Evolutionary conservation across 2,113 vertebrate genomes (phyloP), one percentile per base, ranked within the genome.

Genomic region (Bucco capensis): DNA sequence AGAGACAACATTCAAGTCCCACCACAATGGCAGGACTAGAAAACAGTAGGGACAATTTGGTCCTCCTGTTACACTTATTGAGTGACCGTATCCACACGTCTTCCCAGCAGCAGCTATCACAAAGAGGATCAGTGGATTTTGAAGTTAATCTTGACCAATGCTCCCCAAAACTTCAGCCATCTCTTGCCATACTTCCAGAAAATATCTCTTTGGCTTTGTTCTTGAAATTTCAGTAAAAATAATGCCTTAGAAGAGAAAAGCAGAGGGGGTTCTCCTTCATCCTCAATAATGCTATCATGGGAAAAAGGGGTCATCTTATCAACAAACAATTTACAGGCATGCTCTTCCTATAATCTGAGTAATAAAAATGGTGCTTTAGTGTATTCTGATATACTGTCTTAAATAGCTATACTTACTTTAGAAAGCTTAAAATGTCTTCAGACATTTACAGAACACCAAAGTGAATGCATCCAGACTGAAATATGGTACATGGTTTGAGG

Each of bases 401-500:
- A 73, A 62, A 61, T 40, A 79, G 6, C 40, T 46, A 21, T 6
- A 62, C 8, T 31, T 66, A 53, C 35, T 86, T 70, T 47, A 71
- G 42, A 83, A 86, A 81, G 66, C 24, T 67, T 37, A 72, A 67
- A 35, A 62, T 27, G 24, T 23, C 67, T 71, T 86, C 21, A 77
- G 40, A 40, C 13, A 49, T 46, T 49, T 84, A 58, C 3, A 71
- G 44, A 85, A 53, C 19, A 61, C 12, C 21, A 30, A 83, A 83
- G 15, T 27, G 56, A 81, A 81, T 0, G 1, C 27, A 77, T 60
- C 19, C 37, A 69, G 60, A 30, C 31, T 25, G 23, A 92, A 58
- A 77, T 27, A 37, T 0, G 0, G 16, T 23, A 14, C 2, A 15
- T 2, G 8, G 14, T 31, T 35, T 49, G 5, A 83, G 35, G 19